phyloP scores from a whole-genome alignment of 2,797 vertebrate genomes.

The Ambastaia sidthimunki region DNA sequence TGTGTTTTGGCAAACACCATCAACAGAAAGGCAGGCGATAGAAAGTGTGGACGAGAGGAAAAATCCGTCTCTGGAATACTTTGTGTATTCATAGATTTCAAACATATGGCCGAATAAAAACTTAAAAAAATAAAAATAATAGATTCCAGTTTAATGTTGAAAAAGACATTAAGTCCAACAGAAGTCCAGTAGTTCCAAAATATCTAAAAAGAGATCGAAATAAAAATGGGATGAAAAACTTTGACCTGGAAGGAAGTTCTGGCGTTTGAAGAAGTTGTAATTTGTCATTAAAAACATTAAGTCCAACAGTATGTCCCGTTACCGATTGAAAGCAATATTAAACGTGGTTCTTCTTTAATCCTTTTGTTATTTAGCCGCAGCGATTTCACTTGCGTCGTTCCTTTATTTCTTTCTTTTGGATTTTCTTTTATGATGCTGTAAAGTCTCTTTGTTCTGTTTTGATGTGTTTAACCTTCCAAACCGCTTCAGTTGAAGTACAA shows the following conservation, averaged over 20 bases:
- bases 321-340: constrained; percentile 68
- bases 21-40: constrained; percentile 48
- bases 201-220: constrained; percentile 36
- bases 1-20: constrained; percentile 73
- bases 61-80: constrained; percentile 70
- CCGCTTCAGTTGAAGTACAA: constrained; percentile 83
- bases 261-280: constrained; percentile 60
- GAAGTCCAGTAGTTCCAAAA: constrained; percentile 72
- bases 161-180: constrained; percentile 64
- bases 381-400: constrained; percentile 71
- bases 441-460: constrained; percentile 85
- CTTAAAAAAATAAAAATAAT: constrained; percentile 5
- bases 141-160: constrained; percentile 66
- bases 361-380: constrained; percentile 78
- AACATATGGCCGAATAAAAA: constrained; percentile 55
- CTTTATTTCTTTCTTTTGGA: constrained; percentile 76
- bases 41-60: constrained; percentile 55
- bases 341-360: constrained; percentile 71
- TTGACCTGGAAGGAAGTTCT: constrained; percentile 75
- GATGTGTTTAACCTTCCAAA: constrained; percentile 84
- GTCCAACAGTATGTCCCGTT: constrained; percentile 75
- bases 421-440: constrained; percentile 75
- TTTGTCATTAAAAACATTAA: constrained; percentile 71
- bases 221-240: constrained; percentile 48
- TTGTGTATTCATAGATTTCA: constrained; percentile 70